Evolutionary conservation across 2,888 invertebrate genomes (phyloP).

Genomic region (Eupsilia transversa): DNA sequence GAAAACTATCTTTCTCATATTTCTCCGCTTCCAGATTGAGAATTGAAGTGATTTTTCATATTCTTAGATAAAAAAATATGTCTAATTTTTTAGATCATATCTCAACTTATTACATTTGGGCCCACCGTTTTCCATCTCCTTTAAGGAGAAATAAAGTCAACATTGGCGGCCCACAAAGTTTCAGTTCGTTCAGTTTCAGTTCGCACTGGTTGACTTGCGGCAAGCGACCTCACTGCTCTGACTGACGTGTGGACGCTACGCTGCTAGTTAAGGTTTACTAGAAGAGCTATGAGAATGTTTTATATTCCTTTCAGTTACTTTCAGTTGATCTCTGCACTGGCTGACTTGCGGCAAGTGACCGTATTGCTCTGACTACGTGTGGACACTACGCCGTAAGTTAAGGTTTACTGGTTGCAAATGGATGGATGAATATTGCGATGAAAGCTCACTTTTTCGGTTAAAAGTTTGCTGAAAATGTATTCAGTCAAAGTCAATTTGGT

Average conservation of each 20-base stretch:
- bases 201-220: slow-evolving; percentile 60
- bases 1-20: no score
- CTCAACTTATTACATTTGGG: no score
- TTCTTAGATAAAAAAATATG: no score
- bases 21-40: no score
- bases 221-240: slow-evolving; percentile 55
- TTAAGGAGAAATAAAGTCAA: slow-evolving; percentile 51
- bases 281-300: slow-evolving; percentile 7
- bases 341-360: not conserved
- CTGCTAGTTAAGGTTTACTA: slow-evolving; percentile 3
- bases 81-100: no score
- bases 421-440: not conserved
- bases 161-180: slow-evolving; percentile 50
- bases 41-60: no score
- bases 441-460: no score
- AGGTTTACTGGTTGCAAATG: not conserved
- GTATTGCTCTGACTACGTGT: not conserved
- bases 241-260: slow-evolving; percentile 50
- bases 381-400: not conserved
- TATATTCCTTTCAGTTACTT: not conserved
- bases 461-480: no score
- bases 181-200: slow-evolving; percentile 59
- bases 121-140: no score
- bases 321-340: not conserved
- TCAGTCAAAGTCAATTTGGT: not conserved